phyloP scores from a whole-genome alignment of 2,888 invertebrate species.

The Nowickia ferox region DNA sequence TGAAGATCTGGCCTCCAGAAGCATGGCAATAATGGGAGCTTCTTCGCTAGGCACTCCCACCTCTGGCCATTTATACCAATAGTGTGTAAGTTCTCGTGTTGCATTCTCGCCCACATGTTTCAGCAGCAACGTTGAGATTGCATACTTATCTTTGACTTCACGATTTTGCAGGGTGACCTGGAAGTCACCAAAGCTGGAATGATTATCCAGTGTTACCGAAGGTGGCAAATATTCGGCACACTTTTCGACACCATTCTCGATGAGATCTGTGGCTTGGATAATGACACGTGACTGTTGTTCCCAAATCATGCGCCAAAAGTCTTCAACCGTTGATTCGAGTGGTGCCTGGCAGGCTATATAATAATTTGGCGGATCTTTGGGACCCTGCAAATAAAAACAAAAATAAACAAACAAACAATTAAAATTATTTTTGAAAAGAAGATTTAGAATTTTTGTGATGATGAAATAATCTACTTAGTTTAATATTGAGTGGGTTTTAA shows the following conservation, averaged over 20 bases:
- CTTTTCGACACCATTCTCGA: constrained; percentile 94
- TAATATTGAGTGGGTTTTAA: constrained; percentile 26
- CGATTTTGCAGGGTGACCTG: constrained; percentile 94
- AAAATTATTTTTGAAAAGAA: background rate
- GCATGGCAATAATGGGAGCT: constrained; percentile 92
- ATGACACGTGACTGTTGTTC: constrained; percentile 95
- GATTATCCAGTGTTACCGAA: constrained; percentile 94
- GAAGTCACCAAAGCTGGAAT: constrained; percentile 93
- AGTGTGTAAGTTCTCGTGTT: constrained; percentile 93
- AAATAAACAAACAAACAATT: background rate
- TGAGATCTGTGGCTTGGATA: constrained; percentile 94
- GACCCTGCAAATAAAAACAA: constrained; percentile 86
- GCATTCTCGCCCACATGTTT: constrained; percentile 92
- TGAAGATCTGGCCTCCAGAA: constrained; percentile 90
- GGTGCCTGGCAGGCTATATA: constrained; percentile 98
- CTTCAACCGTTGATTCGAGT: constrained; percentile 90
- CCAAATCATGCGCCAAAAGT: constrained; percentile 99
- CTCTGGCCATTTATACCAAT: constrained; percentile 97
- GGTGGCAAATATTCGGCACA: constrained; percentile 96
- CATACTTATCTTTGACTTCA: constrained; percentile 95
- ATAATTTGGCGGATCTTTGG: constrained; percentile 91
- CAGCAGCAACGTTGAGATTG: constrained; percentile 92
- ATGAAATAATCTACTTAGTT: background rate
- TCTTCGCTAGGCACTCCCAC: constrained; percentile 93
- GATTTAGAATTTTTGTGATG: background rate